phyloP scores from a whole-genome alignment of 1,140 invertebrate genomes.

The Drosophila prosaltans region DNA sequence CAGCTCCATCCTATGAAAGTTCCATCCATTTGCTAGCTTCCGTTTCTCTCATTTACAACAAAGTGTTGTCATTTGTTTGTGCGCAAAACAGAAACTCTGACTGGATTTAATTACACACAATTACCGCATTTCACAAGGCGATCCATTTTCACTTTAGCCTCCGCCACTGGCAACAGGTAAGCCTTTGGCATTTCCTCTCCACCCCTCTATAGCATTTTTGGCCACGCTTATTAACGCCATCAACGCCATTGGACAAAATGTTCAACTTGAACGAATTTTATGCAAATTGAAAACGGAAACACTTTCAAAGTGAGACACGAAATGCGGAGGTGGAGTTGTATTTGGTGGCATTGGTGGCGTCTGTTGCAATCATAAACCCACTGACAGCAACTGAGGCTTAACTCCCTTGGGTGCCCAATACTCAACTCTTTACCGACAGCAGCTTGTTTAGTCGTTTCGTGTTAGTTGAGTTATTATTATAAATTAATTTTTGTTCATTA shows the following conservation, averaged over 20 bases:
- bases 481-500: constrained; percentile 81
- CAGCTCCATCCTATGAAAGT: not conserved
- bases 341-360: constrained; percentile 15
- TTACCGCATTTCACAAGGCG: constrained; percentile 76
- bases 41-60: constrained; percentile 14
- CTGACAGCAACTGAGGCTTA: constrained; percentile 18
- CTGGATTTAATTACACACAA: constrained; percentile 82
- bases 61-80: constrained; percentile 73
- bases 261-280: constrained; percentile 64
- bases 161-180: constrained; percentile 73
- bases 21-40: constrained; percentile 23
- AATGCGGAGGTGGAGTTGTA: not conserved
- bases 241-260: constrained; percentile 47
- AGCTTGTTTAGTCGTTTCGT: constrained; percentile 58
- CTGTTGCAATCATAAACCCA: constrained; percentile 55
- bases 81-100: constrained; percentile 29
- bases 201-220: constrained; percentile 15
- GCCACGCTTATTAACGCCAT: constrained; percentile 71
- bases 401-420: constrained; percentile 41
- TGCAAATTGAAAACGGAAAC: constrained; percentile 82
- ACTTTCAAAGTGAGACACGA: constrained; percentile 61
- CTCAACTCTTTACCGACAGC: constrained; percentile 37
- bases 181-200: not conserved
- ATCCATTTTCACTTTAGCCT: constrained; percentile 74
- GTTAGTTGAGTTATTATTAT: constrained; percentile 78